A percentile compares a stretch with the other conserved stretches of the same genome.
Evolutionary conservation across 2,888 invertebrate species (phyloP).

Genomic region (Tipula unca): DNA sequence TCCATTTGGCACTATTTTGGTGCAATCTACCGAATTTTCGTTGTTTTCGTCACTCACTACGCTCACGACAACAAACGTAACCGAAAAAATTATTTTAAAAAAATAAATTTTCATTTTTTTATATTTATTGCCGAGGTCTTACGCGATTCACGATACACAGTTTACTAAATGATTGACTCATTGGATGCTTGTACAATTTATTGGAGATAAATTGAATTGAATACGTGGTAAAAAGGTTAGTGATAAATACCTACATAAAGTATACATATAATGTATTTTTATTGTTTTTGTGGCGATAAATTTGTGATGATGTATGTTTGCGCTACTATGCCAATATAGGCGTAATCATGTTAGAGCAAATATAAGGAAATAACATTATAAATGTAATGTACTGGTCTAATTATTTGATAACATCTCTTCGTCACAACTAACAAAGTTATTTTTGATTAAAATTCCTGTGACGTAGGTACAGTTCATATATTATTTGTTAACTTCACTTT

Average conservation of each 20-base stretch:
- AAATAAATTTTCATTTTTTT: not conserved
- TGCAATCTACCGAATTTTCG: not conserved
- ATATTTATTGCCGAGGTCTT: not conserved
- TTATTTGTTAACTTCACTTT: no score
- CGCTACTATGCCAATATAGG: no score
- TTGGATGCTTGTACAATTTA: not conserved
- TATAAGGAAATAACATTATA: no score
- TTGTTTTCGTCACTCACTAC: not conserved
- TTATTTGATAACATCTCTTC: no score
- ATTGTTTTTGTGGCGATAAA: no score
- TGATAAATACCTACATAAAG: not conserved
- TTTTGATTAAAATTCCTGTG: no score
- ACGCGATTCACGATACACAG: not conserved
- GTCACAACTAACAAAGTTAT: no score
- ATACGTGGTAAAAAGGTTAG: not conserved
- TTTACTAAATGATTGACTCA: not conserved
- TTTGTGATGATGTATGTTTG: no score
- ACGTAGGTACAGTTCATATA: no score
- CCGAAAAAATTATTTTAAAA: not conserved
- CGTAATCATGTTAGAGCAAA: no score
- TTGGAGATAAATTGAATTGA: not conserved
- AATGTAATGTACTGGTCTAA: no score
- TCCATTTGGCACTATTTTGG: not conserved
- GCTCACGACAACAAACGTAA: not conserved
- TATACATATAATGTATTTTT: no score